These are phyloP conservation scores for Coreius guichenoti DNA, from an alignment of 2,797 vertebrate species.

Conservation along the genomic window DNA sequence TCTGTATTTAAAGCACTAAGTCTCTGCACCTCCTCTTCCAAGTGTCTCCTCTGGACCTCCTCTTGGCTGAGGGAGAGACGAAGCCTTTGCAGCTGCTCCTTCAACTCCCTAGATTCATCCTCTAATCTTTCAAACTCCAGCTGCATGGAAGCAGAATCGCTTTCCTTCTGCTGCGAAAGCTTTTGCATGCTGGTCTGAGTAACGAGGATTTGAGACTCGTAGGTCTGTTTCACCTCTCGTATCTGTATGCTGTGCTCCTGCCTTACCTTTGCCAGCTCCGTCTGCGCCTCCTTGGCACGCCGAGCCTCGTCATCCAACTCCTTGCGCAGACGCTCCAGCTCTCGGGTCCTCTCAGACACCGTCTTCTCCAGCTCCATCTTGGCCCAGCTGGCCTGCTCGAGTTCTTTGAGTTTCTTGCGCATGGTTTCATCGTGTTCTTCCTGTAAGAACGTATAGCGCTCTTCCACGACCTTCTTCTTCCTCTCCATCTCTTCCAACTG, in stretches of 20 bases:
- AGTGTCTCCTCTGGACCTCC: constrained; percentile 75
- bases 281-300: constrained; percentile 87
- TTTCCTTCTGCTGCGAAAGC: constrained; percentile 86
- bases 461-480: constrained; percentile 87
- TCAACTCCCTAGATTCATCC: constrained; percentile 84
- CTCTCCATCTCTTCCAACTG: constrained; percentile 89
- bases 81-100: constrained; percentile 77
- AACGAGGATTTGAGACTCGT: constrained; percentile 91
- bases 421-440: constrained; percentile 87
- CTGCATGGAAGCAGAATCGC: constrained; percentile 81
- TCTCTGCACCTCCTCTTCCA: constrained; percentile 85
- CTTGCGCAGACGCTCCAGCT: constrained; percentile 87
- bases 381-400: constrained; percentile 89
- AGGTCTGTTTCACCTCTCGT: constrained; percentile 92
- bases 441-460: constrained; percentile 88
- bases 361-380: constrained; percentile 91
- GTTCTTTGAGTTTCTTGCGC: constrained; percentile 87
- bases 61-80: constrained; percentile 73
- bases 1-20: constrained; percentile 83
- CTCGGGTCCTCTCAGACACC: constrained; percentile 86
- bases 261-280: constrained; percentile 96
- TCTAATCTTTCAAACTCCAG: constrained; percentile 82
- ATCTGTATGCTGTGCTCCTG: constrained; percentile 90
- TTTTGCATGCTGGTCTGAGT: constrained; percentile 88
- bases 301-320: constrained; percentile 86